Percentiles rank a stretch among this genome's conserved stretches.
These are phyloP conservation scores for Helicoverpa zea DNA, from an alignment of 1,140 invertebrate genomes.

Conservation along the genomic window DNA sequence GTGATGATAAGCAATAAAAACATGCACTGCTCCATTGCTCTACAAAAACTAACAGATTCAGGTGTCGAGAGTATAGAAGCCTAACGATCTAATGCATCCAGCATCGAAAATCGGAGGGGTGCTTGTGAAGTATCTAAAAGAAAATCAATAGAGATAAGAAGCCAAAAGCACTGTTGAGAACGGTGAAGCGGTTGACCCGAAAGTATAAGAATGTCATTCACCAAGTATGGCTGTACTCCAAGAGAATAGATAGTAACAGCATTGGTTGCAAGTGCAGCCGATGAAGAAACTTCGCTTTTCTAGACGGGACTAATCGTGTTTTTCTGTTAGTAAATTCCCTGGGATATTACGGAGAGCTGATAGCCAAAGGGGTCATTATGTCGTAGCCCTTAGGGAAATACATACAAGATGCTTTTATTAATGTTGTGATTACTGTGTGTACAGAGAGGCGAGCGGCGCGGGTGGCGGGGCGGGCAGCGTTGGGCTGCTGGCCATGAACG, in stretches of 20 bases:
- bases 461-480: slow-evolving; percentile 82
- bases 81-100: background rate
- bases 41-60: background rate
- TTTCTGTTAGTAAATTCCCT: slow-evolving; percentile 24
- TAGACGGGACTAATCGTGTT: slow-evolving; percentile 14
- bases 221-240: no score
- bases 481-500: slow-evolving; percentile 85
- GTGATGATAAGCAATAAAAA: slow-evolving; percentile 34
- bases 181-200: no score
- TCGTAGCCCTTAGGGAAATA: background rate
- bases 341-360: slow-evolving; percentile 5
- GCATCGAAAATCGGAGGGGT: no score
- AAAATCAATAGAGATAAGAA: no score
- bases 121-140: no score
- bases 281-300: background rate
- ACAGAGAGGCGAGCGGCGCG: slow-evolving; percentile 79
- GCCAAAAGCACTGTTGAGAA: no score
- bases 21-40: background rate
- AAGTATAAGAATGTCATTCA: no score
- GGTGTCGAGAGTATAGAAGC: background rate
- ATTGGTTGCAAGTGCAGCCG: background rate
- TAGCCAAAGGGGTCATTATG: slow-evolving; percentile 7
- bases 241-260: background rate
- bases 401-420: background rate
- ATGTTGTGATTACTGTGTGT: slow-evolving; percentile 51